A percentile compares a stretch with the other conserved stretches of the same genome.
Conservation (phyloP, 2,113 vertebrate genomes). For the Xiphophorus hellerii region DNA sequence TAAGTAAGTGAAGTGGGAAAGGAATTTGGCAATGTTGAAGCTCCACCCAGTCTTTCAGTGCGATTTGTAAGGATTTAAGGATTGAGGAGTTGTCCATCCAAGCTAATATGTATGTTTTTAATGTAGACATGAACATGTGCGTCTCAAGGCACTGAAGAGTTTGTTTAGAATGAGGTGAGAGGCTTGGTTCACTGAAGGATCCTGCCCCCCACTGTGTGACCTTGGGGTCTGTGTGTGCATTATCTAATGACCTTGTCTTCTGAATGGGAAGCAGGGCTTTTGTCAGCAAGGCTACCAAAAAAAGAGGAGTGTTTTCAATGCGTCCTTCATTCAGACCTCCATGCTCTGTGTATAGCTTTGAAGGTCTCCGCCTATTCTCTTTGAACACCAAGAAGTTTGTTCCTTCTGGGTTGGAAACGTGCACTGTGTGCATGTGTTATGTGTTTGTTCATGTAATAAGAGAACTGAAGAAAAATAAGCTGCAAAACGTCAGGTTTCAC, state of each 20-base stretch:
- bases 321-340: slow-evolving; percentile 60
- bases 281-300: slow-evolving; percentile 53
- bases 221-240: slow-evolving; percentile 65
- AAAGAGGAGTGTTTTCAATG: slow-evolving; percentile 63
- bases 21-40: slow-evolving; percentile 45
- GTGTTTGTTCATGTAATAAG: slow-evolving; percentile 19
- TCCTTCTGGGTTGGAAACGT: slow-evolving; percentile 24
- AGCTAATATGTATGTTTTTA: slow-evolving; percentile 34
- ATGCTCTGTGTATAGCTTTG: slow-evolving; percentile 42
- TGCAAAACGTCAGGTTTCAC: slow-evolving; percentile 3
- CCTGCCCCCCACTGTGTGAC: slow-evolving; percentile 57
- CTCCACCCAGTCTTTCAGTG: slow-evolving; percentile 4
- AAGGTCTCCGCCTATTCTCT: slow-evolving; percentile 45
- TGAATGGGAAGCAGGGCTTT: slow-evolving; percentile 75
- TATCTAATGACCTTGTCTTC: slow-evolving; percentile 75
- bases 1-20: slow-evolving; percentile 24
- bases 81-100: slow-evolving; percentile 1
- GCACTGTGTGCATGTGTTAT: slow-evolving; percentile 32
- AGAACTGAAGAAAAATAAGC: slow-evolving; percentile 12
- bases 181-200: slow-evolving; percentile 46
- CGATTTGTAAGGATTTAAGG: slow-evolving; percentile 16
- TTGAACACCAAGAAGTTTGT: slow-evolving; percentile 40
- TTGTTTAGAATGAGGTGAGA: slow-evolving; percentile 24
- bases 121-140: slow-evolving; percentile 12
- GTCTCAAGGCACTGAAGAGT: slow-evolving; percentile 32